Conservation (phyloP, 2,888 invertebrate genomes). For the Caenorhabditis sulstoni region DNA sequence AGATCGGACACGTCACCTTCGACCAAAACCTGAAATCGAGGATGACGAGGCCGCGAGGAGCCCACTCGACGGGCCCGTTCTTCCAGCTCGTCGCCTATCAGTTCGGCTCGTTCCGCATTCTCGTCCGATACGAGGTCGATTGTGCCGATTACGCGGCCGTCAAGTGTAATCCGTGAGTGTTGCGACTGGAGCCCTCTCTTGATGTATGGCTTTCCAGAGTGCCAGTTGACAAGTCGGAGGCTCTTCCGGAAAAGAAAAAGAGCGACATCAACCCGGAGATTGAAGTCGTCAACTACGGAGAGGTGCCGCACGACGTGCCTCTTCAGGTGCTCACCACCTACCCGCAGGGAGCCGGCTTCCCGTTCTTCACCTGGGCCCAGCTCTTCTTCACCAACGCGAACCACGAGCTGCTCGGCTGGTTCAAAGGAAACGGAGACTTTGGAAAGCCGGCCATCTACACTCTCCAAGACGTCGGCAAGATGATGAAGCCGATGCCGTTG, state of each 20-base stretch:
- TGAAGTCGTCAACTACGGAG: slow-evolving; percentile 74
- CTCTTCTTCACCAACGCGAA: slow-evolving; percentile 78
- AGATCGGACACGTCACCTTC: slow-evolving; percentile 76
- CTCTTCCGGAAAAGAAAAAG: slow-evolving; percentile 72
- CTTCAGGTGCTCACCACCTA: slow-evolving; percentile 78
- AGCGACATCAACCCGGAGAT: slow-evolving; percentile 71
- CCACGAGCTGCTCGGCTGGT: slow-evolving; percentile 78
- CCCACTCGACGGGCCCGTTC: slow-evolving; percentile 78
- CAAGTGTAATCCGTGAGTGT: slow-evolving; percentile 66
- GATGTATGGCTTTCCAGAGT: slow-evolving; percentile 47
- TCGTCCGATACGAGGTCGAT: slow-evolving; percentile 80
- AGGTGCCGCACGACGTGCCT: slow-evolving; percentile 66
- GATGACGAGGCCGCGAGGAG: slow-evolving; percentile 77
- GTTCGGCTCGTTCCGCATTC: slow-evolving; percentile 78
- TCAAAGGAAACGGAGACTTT: slow-evolving; percentile 80
- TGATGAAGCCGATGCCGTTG: slow-evolving; percentile 80
- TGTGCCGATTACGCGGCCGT: slow-evolving; percentile 79
- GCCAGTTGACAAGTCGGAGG: slow-evolving; percentile 70
- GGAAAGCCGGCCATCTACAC: slow-evolving; percentile 77
- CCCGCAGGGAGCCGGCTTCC: slow-evolving; percentile 79
- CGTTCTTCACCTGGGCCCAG: slow-evolving; percentile 81
- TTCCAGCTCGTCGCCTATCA: slow-evolving; percentile 78
- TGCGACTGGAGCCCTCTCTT: background rate
- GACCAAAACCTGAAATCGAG: slow-evolving; percentile 76
- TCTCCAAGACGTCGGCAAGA: slow-evolving; percentile 78